A percentile compares a stretch with the other conserved stretches of the same genome.
Evolutionary conservation across 2,888 invertebrate genomes (phyloP).

Genomic region (Timema cristinae): DNA sequence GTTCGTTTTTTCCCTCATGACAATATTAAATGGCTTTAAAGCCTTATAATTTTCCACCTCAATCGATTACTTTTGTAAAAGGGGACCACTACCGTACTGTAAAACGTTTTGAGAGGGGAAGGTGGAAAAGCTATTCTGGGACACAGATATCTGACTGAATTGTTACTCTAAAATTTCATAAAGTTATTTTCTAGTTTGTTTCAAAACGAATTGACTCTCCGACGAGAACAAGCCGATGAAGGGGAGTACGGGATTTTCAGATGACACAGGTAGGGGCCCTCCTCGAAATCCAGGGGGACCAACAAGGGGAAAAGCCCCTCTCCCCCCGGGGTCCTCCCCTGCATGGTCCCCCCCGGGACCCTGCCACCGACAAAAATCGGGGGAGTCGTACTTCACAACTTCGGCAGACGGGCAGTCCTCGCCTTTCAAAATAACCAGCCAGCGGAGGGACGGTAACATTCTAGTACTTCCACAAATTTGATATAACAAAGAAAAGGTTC

Average conservation of each 20-base stretch:
- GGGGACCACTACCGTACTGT: no score
- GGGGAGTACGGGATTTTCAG: slow-evolving; percentile 88
- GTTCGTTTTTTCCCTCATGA: no score
- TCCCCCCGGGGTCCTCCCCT: slow-evolving; percentile 37
- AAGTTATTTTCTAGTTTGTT: no score
- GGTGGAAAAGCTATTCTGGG: no score
- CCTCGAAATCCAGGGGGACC: slow-evolving; percentile 40
- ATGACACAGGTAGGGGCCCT: slow-evolving; percentile 55
- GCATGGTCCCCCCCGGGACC: slow-evolving; percentile 29
- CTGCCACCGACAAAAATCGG: slow-evolving; percentile 15
- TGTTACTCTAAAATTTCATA: background rate
- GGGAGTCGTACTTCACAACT: slow-evolving; percentile 54
- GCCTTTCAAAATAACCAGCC: slow-evolving; percentile 40
- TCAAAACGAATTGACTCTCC: slow-evolving; percentile 81
- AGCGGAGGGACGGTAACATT: slow-evolving; percentile 51
- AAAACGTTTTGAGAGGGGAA: no score
- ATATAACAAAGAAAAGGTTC: no score
- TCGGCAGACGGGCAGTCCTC: slow-evolving; percentile 50
- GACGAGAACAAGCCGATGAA: slow-evolving; percentile 92
- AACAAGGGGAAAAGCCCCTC: slow-evolving; percentile 26
- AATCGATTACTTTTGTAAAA: no score
- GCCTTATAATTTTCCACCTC: no score
- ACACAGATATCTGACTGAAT: no score
- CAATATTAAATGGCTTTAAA: no score
- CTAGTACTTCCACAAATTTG: no score